These are phyloP conservation scores for Myotis planiceps DNA, from an alignment of 2,797 vertebrate genomes.

Conservation along the genomic window DNA sequence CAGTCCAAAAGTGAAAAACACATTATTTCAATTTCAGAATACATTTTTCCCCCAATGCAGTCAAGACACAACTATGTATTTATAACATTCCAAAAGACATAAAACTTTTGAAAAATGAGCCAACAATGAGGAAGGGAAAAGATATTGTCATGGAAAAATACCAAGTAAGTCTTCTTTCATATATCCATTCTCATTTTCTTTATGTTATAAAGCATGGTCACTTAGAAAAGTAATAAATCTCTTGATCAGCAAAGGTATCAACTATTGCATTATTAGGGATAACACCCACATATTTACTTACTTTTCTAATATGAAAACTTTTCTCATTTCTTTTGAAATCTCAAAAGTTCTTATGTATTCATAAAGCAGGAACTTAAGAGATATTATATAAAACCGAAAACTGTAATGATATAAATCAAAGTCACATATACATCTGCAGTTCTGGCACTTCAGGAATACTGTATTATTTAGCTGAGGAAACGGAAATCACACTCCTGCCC, in stretches of 20 bases:
- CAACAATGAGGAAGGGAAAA: conserved; percentile 13
- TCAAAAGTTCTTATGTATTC: not conserved
- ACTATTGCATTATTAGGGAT: not conserved
- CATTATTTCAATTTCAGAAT: conserved; percentile 60
- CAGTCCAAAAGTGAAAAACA: conserved; percentile 69
- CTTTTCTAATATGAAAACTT: conserved; percentile 28
- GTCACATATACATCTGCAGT: not conserved
- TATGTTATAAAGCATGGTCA: not conserved
- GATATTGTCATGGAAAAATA: not conserved
- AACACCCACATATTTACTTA: not conserved
- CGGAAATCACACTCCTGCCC: not conserved
- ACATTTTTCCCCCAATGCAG: conserved; percentile 69
- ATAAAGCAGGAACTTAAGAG: not conserved
- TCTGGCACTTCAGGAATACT: not conserved
- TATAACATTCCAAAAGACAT: conserved; percentile 74
- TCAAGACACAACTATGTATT: conserved; percentile 62
- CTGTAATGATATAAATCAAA: not conserved
- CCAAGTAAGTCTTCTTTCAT: not conserved
- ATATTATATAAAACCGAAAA: conserved; percentile 14
- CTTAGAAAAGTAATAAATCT: conserved; percentile 19
- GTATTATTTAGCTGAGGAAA: not conserved
- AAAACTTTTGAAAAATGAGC: conserved; percentile 59
- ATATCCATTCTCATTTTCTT: not conserved
- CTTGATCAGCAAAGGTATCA: not conserved
- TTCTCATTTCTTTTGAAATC: conserved; percentile 17